Conservation (phyloP, 2,797 vertebrate genomes). For the Morelia viridis region DNA sequence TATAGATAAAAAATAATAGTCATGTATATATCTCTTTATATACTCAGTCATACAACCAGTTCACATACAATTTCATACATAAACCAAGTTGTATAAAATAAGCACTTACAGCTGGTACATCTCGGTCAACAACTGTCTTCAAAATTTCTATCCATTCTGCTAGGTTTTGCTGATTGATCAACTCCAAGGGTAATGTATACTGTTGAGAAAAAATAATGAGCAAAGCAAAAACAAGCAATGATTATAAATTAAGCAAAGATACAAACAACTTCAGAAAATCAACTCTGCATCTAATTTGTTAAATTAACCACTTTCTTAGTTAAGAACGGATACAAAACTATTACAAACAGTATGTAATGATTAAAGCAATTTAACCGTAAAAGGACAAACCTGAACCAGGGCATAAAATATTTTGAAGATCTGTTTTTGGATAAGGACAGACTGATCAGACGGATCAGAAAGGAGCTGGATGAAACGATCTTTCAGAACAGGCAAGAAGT, state of each 20-base stretch:
- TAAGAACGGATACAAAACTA: conserved; percentile 16
- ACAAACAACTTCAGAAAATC: background rate
- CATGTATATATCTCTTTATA: background rate
- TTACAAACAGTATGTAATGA: background rate
- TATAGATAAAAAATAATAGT: background rate
- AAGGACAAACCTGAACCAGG: conserved; percentile 85
- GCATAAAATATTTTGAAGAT: conserved; percentile 99
- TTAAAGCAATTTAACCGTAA: background rate
- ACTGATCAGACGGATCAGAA: conserved; percentile 89
- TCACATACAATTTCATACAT: background rate
- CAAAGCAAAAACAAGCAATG: conserved; percentile 1
- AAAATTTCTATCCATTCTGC: conserved; percentile 99
- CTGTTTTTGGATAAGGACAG: conserved; percentile 98
- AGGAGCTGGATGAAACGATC: conserved; percentile 95
- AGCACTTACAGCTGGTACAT: conserved; percentile 90
- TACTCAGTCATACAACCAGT: background rate
- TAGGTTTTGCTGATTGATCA: conserved; percentile 97
- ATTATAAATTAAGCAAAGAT: conserved; percentile 5
- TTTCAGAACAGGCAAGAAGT: conserved; percentile 97
- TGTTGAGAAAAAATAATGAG: conserved; percentile 59
- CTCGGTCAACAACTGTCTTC: conserved; percentile 95
- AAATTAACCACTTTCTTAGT: background rate
- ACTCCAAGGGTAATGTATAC: conserved; percentile 96
- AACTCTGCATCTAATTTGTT: background rate
- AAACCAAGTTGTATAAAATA: conserved; percentile 18